Evolutionary conservation across 2,113 vertebrate species (phyloP).

Genomic region (Chascanopsetta lugubris): DNA sequence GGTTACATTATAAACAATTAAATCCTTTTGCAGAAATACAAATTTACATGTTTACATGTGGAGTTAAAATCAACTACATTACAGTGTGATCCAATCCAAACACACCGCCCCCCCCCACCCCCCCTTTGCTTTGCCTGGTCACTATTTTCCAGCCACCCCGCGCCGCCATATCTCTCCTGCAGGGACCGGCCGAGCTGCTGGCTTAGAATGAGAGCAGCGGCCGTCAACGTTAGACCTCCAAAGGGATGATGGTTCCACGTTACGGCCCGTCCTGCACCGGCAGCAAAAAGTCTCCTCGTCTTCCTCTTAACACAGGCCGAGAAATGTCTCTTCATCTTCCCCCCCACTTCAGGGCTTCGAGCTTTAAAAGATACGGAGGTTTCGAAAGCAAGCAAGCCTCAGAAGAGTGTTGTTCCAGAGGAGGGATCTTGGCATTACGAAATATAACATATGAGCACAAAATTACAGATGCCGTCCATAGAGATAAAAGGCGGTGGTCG

Average conservation of each 20-base stretch:
- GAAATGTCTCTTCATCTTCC: conserved; percentile 41
- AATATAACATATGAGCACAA: conserved; percentile 70
- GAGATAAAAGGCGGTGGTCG: conserved; percentile 32
- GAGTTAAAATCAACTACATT: conserved; percentile 78
- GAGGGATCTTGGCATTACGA: conserved; percentile 63
- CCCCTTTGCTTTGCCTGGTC: conserved; percentile 40
- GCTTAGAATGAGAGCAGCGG: conserved; percentile 36
- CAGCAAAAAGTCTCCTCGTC: conserved; percentile 46
- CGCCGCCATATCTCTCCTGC: conserved; percentile 28
- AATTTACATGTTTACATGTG: conserved; percentile 80
- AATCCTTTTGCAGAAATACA: conserved; percentile 80
- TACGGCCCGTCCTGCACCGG: conserved; percentile 23
- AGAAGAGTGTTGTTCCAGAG: conserved; percentile 53
- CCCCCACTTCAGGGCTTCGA: conserved; percentile 34
- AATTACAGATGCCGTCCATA: conserved; percentile 59
- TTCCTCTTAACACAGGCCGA: conserved; percentile 29
- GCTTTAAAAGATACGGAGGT: conserved; percentile 51
- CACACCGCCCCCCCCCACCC: conserved; percentile 25
- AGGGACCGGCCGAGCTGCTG: conserved; percentile 45
- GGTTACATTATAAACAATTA: conserved; percentile 78
- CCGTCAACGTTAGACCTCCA: conserved; percentile 30
- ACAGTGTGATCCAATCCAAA: conserved; percentile 75
- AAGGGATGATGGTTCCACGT: conserved; percentile 38
- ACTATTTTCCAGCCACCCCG: conserved; percentile 30
- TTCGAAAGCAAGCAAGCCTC: conserved; percentile 59